These are phyloP conservation scores for Melanostigma gelatinosum DNA, from an alignment of 2,113 vertebrate species.

Conservation along the genomic window DNA sequence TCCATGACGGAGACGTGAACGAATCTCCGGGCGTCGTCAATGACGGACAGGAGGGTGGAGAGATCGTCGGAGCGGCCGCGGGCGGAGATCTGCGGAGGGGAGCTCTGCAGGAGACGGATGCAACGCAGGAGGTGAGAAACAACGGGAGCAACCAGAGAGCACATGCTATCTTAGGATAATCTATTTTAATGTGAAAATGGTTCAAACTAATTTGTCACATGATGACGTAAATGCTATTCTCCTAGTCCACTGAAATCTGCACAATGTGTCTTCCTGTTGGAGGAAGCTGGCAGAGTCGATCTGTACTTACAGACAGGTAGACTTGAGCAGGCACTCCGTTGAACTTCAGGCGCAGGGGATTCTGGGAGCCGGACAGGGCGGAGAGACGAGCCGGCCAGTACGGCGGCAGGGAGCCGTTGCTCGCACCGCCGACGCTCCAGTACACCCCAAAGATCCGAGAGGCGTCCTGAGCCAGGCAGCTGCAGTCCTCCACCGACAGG, in stretches of 20 bases:
- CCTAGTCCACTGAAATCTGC: neutral
- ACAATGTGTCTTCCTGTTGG: neutral
- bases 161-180: neutral
- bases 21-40: constrained; percentile 79
- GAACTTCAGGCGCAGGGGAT: constrained; percentile 80
- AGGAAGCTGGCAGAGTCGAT: too few species aligned
- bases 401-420: constrained; percentile 71
- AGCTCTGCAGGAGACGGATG: constrained; percentile 72
- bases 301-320: constrained; percentile 84
- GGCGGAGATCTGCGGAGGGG: constrained; percentile 80
- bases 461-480: constrained; percentile 84
- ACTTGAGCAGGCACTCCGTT: constrained; percentile 82
- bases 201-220: neutral
- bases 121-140: neutral
- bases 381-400: constrained; percentile 81
- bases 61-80: constrained; percentile 83
- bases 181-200: neutral
- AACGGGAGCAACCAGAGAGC: neutral
- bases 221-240: neutral
- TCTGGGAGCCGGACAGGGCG: constrained; percentile 79
- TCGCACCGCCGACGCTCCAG: constrained; percentile 72
- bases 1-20: constrained; percentile 86
- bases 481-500: constrained; percentile 82
- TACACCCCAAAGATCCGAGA: constrained; percentile 82
- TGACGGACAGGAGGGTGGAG: constrained; percentile 81